Evolutionary conservation across 2,113 vertebrate genomes (phyloP), one percentile per base, ranked within the genome.

Genomic region (Heterocephalus glaber): DNA sequence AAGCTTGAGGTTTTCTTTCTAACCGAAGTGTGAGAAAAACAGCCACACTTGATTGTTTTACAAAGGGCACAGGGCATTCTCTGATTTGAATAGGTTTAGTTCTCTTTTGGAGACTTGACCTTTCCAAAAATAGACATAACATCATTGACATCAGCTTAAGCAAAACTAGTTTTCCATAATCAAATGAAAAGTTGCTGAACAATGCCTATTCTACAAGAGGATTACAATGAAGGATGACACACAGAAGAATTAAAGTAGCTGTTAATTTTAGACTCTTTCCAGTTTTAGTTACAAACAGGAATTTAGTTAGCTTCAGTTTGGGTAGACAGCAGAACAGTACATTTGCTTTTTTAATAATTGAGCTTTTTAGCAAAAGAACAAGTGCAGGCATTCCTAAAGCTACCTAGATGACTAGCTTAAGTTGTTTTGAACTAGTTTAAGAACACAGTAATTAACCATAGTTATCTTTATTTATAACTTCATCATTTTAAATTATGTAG

Each of bases 191-290:
- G 85, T 97, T 95, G 96, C 63, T 96, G 96, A 97, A 41, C 85
- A 94, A 44, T 89, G 76, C 81, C 96, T 97, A 41, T 97, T 90
- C 68, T 82, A 85, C 94, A 96, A 91, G 86, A 68, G 96, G 93
- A 96, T 97, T 96, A 92, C 93, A 96, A 47, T 97, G 93, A 97
- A 97, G 96, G 70, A 96, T 95, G 92, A 95, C 81, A 96, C 96
- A 96, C 61, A 93, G 65, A 97, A 97, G 93, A 98, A 95, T 96
- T 96, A 81, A 97, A 97, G 28, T 94, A 97, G 95, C 87, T 96
- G 90, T 97, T 98, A 97, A 97, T 97, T 98, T 98, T 97, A 97
- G 83, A 81, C 80, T 95, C 95, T 96, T 98, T 49, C 79, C 93
- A 95, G 81, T 97, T 97, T 98, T 96, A 96, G 87, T 98, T 98